Conservation (phyloP, 2,113 vertebrate genomes). For the Hippocampus abdominalis region DNA sequence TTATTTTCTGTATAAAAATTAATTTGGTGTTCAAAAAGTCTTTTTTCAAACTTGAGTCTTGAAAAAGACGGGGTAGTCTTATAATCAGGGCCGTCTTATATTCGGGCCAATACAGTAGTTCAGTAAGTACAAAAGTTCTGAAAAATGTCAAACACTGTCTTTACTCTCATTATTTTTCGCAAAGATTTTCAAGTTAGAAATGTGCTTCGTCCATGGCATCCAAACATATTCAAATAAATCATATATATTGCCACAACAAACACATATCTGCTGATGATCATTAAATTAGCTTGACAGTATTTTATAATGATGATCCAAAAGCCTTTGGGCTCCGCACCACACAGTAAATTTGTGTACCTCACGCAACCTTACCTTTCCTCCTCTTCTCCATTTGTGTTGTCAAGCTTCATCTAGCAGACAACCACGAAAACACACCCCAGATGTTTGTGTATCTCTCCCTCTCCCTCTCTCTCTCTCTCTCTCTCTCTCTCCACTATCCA, state of each 20-base stretch:
- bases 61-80: no score
- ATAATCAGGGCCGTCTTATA: no score
- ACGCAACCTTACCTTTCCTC: conserved; percentile 56
- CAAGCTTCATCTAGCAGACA: neutral
- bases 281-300: neutral
- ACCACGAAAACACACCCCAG: neutral
- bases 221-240: neutral
- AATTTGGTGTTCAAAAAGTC: no score
- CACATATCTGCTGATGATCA: neutral
- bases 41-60: no score
- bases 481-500: neutral
- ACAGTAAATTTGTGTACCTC: neutral
- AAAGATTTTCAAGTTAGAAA: neutral
- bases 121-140: no score
- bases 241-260: neutral
- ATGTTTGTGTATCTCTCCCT: neutral
- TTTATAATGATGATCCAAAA: neutral
- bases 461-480: neutral
- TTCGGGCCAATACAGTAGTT: no score
- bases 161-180: neutral
- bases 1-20: no score
- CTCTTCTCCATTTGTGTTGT: conserved; percentile 50
- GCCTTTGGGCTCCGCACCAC: neutral
- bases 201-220: neutral
- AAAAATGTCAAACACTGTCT: neutral